A percentile compares a stretch with the other conserved stretches of the same genome.
Conservation (phyloP, 2,797 vertebrate species). For the Acrossocheilus wenchowensis region DNA sequence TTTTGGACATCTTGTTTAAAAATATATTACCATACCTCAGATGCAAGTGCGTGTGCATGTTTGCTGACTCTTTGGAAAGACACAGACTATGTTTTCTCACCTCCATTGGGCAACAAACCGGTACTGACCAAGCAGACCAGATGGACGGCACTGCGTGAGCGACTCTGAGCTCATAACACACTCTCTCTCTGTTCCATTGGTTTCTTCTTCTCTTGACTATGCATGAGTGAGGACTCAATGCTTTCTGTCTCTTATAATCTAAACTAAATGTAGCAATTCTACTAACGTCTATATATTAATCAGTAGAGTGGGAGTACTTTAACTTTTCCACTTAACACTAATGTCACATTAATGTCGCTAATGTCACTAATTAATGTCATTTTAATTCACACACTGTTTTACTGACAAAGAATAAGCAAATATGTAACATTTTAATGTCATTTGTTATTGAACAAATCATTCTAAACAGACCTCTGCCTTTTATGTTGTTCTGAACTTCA, state of each 20-base stretch:
- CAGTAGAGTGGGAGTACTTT: neutral
- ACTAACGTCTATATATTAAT: neutral
- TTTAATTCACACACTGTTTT: no score
- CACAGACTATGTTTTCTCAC: constrained; percentile 36
- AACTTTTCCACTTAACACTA: neutral
- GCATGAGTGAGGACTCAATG: neutral
- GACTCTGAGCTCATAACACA: constrained; percentile 64
- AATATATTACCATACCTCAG: neutral
- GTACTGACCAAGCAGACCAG: constrained; percentile 65
- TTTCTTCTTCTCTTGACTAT: constrained; percentile 7
- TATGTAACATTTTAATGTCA: neutral
- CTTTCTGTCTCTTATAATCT: neutral
- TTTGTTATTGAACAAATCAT: neutral
- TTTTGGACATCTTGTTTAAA: constrained; percentile 6
- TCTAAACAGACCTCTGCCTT: neutral
- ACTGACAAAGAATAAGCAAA: neutral
- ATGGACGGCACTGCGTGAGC: constrained; percentile 77
- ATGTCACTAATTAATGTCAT: no score
- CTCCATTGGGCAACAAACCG: constrained; percentile 35
- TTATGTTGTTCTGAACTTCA: neutral
- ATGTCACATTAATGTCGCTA: no score
- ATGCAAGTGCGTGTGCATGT: neutral
- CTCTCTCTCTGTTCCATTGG: constrained; percentile 47
- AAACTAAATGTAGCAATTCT: neutral
- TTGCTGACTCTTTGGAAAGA: constrained; percentile 21